These are phyloP conservation scores for Bombus fervidus DNA, from an alignment of 1,140 invertebrate genomes.

Conservation along the genomic window DNA sequence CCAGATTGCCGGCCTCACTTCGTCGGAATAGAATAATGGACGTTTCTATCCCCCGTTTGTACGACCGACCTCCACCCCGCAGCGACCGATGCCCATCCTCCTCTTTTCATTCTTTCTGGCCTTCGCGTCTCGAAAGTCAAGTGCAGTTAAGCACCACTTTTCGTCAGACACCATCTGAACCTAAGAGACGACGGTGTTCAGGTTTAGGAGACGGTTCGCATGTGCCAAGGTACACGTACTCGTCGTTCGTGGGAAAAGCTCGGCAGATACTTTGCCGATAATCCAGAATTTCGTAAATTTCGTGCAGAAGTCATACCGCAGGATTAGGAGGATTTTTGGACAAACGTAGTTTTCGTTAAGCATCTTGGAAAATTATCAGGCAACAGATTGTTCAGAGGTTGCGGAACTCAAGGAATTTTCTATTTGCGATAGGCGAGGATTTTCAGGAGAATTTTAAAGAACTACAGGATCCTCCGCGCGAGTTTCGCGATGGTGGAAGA, in stretches of 20 bases:
- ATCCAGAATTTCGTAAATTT: too few species aligned
- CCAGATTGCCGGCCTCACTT: slow-evolving; percentile 79
- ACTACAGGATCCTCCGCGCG: too few species aligned
- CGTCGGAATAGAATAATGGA: slow-evolving; percentile 80
- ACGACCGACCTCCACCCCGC: background rate
- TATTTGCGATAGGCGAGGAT: too few species aligned
- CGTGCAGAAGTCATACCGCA: too few species aligned
- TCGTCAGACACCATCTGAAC: slow-evolving; percentile 45
- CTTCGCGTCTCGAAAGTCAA: slow-evolving; percentile 71
- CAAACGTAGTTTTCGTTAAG: too few species aligned
- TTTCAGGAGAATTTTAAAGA: too few species aligned
- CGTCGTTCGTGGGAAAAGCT: background rate
- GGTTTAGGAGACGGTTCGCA: background rate
- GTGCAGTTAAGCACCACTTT: slow-evolving; percentile 68
- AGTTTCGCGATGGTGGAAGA: too few species aligned
- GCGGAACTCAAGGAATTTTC: background rate
- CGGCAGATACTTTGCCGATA: too few species aligned
- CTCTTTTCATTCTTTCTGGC: slow-evolving; percentile 55
- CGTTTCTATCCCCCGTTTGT: slow-evolving; percentile 68
- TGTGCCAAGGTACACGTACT: background rate
- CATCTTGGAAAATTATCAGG: too few species aligned
- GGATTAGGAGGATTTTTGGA: background rate
- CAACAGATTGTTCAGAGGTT: too few species aligned
- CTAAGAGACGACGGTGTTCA: background rate
- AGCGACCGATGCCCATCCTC: background rate